Percentiles rank a stretch among this genome's conserved stretches.
These are phyloP conservation scores for Stictonetta naevosa DNA, from an alignment of 2,113 vertebrate genomes.

Conservation along the genomic window DNA sequence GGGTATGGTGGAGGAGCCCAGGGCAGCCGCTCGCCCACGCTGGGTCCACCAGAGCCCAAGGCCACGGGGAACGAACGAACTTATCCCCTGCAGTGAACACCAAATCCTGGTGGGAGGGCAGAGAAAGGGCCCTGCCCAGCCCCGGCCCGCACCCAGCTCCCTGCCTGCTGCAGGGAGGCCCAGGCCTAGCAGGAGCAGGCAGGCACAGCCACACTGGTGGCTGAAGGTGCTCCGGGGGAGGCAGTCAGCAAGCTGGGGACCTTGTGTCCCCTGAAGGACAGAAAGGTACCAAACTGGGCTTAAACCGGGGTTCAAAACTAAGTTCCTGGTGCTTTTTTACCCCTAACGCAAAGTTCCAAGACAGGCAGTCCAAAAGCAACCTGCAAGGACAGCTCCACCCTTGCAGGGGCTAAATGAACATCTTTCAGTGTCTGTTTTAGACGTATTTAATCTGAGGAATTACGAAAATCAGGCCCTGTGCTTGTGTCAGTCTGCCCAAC, in stretches of 20 bases:
- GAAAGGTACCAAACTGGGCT: background rate
- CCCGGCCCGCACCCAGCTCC: too few relatives aligned
- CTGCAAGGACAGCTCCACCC: rapidly evolving
- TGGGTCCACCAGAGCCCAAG: background rate
- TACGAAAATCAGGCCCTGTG: background rate
- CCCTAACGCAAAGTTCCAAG: background rate
- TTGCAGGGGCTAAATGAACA: background rate
- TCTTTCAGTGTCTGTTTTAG: background rate
- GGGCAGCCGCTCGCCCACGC: rapidly evolving
- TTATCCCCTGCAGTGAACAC: rapidly evolving
- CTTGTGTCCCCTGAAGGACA: background rate
- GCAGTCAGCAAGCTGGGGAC: background rate
- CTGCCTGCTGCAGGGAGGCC: background rate
- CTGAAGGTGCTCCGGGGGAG: background rate
- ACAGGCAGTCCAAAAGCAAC: background rate
- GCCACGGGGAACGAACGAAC: rapidly evolving
- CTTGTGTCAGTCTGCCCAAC: background rate
- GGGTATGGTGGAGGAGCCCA: rapidly evolving
- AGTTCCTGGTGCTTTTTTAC: background rate
- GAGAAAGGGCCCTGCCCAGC: background rate
- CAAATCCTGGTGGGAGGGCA: background rate
- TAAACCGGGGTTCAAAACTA: background rate
- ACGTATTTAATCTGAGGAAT: background rate
- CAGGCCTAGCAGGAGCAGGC: background rate
- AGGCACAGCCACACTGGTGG: rapidly evolving